Evolutionary conservation across 2,888 invertebrate genomes (phyloP).

Genomic region (Stenodera caucasica): DNA sequence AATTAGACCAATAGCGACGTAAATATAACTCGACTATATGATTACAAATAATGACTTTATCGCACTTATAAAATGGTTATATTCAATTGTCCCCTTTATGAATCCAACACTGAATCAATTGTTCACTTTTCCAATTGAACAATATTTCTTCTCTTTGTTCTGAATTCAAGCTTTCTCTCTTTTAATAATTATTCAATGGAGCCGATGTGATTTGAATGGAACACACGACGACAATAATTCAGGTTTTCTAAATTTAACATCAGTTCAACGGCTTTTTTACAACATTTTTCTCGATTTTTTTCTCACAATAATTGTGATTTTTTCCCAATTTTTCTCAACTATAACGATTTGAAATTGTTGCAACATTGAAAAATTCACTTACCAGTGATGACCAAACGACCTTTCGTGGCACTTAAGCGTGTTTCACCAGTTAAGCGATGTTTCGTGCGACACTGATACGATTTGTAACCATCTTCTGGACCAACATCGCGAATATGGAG

Average conservation of each 20-base stretch:
- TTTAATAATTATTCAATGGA: conserved; percentile 1
- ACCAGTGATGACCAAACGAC: conserved; percentile 94
- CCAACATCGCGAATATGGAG: conserved; percentile 94
- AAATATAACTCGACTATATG: background rate
- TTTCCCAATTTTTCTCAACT: background rate
- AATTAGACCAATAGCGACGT: background rate
- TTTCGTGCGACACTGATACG: conserved; percentile 92
- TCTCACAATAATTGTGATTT: background rate
- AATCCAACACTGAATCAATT: conserved; percentile 3
- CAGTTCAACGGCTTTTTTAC: background rate
- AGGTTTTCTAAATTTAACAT: background rate
- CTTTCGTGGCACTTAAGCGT: conserved; percentile 88
- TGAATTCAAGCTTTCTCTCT: background rate
- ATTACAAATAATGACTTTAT: conserved; percentile 7
- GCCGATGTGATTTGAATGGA: background rate
- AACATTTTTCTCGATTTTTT: background rate
- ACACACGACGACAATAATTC: background rate
- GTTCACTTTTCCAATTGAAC: background rate
- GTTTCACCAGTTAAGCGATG: conserved; percentile 93
- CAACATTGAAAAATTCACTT: conserved; percentile 57
- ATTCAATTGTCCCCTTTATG: background rate
- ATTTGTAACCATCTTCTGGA: conserved; percentile 91
- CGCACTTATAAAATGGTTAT: background rate
- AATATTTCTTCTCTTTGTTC: background rate
- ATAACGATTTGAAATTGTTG: background rate